Evolutionary conservation across 2,797 vertebrate genomes (phyloP).

Genomic region (Rhinogobio ventralis): DNA sequence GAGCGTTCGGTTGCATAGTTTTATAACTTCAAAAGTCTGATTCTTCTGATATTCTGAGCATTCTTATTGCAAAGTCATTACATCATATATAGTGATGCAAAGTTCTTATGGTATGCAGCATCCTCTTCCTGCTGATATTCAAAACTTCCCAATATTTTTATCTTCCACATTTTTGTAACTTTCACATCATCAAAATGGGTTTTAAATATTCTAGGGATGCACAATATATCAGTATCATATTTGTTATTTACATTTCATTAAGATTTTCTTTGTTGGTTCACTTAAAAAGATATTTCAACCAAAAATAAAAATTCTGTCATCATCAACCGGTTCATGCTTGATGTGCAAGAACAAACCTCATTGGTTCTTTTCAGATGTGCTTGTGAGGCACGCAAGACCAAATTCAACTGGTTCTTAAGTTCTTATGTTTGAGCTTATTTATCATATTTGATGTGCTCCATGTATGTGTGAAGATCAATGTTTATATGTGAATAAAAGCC

Average conservation of each 20-base stretch:
- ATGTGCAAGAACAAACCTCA: neutral
- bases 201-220: neutral
- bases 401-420: neutral
- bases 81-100: conserved; percentile 32
- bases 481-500: neutral
- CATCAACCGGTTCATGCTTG: neutral
- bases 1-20: neutral
- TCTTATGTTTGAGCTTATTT: neutral
- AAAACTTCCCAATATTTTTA: neutral
- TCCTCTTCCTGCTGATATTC: neutral
- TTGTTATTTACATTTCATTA: neutral
- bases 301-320: neutral
- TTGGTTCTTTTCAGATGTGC: neutral
- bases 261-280: neutral
- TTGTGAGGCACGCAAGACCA: no score
- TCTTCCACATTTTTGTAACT: neutral
- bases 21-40: conserved; percentile 28
- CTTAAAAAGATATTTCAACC: neutral
- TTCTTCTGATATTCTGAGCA: neutral
- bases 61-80: conserved; percentile 41
- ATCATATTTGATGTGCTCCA: neutral
- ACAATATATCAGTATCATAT: neutral
- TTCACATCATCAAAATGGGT: neutral
- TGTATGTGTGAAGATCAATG: neutral
- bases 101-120: neutral